Evolutionary conservation across 2,888 invertebrate species (phyloP).

Genomic region (Seira ritae): DNA sequence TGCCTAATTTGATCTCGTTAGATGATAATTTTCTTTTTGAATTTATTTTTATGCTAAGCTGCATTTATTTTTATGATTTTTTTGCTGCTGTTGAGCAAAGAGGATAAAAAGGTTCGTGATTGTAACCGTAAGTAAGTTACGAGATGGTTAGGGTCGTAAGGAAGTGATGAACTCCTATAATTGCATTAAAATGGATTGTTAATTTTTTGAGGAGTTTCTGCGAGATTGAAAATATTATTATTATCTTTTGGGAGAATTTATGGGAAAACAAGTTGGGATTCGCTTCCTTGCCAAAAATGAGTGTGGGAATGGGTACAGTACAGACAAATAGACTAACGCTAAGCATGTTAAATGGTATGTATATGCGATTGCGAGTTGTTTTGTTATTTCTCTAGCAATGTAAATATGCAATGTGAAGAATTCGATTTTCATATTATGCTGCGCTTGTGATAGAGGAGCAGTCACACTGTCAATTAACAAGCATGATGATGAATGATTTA

Average conservation of each 20-base stretch:
- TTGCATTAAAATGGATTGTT: background rate
- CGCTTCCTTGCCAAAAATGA: conserved; percentile 16
- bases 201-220: background rate
- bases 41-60: too few relatives aligned
- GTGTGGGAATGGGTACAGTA: background rate
- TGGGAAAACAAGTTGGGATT: background rate
- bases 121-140: background rate
- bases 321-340: too few relatives aligned
- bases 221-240: background rate
- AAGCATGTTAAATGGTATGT: too few relatives aligned
- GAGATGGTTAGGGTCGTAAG: conserved; percentile 10
- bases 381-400: too few relatives aligned
- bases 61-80: too few relatives aligned
- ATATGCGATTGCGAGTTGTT: background rate
- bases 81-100: too few relatives aligned
- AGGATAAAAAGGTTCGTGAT: too few relatives aligned
- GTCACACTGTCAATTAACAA: background rate
- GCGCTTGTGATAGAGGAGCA: background rate
- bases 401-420: background rate
- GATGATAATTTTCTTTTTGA: too few relatives aligned
- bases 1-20: too few relatives aligned
- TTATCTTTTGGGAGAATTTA: background rate
- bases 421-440: background rate
- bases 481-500: background rate
- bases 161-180: conserved; percentile 7